Evolutionary conservation across 1,140 invertebrate genomes (phyloP), one percentile per base, ranked within the genome.

Genomic region (Pantala flavescens): DNA sequence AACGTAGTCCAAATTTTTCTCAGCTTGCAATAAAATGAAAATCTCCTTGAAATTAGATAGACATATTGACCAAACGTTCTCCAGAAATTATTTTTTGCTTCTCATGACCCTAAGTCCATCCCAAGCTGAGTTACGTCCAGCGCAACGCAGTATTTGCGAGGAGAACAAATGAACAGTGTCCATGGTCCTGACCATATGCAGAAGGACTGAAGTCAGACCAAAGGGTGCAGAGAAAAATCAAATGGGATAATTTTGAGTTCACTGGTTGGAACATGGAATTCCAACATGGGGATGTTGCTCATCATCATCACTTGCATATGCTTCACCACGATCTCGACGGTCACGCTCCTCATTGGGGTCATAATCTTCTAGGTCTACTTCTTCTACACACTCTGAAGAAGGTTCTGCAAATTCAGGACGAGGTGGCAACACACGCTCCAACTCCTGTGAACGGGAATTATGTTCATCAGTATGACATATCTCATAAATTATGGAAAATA

Each of bases 341-440:
- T 75, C 76, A 23, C 77, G 83, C 78, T 85, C 84, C 12, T 81
- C 78, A 21, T 79, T 80, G 7, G 88, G 86, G 75, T 91, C 90
- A 79, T 89, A 93, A 74, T 95, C 92, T 78, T 88, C 85, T 79
- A 96, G 82, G 79, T 91, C 88, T 0, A 93, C 94, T 82, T 95
- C 92, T 82, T 95, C 93, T 0, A 93, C 91, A 80, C 92, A 84
- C 42, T 93, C 89, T 24, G 89, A 90, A 73, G 83, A 84, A 0
- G 92, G 91, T 83, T 90, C 87, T 36, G 84, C 84, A 81, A 90
- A 87, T 16, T 81, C 82, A 43, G 90, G 85, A 77, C 91, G 84
- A 14, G 87, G 83, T 7, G 92, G 91, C 74, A 95, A 82, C 43
- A 93, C 79, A 63, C 81, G 83, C 83, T 95, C 93, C 73, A 95